A percentile compares a stretch with the other conserved stretches of the same genome.
Evolutionary conservation across 2,113 vertebrate species (phyloP).

Genomic region (Pavo muticus): DNA sequence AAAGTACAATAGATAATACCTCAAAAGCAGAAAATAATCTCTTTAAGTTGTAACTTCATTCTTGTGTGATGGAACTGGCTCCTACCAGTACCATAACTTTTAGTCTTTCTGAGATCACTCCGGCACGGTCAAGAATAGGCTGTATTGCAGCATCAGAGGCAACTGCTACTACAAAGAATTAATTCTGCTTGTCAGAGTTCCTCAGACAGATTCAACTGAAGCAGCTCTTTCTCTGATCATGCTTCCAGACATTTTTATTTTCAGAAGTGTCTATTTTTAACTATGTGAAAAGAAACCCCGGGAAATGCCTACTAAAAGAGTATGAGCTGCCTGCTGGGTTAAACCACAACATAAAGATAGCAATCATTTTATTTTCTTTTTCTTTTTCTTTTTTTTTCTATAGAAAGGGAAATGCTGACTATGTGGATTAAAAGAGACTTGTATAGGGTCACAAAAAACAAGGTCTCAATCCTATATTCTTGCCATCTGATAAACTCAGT

Average conservation of each 20-base stretch:
- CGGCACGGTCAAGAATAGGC: neutral
- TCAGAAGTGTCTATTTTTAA: neutral
- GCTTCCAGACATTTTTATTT: neutral
- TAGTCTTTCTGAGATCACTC: neutral
- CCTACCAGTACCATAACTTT: neutral
- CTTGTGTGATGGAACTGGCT: neutral
- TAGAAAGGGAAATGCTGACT: neutral
- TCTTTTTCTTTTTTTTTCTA: neutral
- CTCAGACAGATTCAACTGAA: fast-evolving
- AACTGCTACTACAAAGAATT: neutral
- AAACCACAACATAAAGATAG: neutral
- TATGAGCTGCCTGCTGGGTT: too few species aligned
- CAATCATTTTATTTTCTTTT: neutral
- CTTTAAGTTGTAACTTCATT: neutral
- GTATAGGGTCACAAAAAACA: neutral
- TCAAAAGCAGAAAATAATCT: neutral
- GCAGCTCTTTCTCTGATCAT: neutral
- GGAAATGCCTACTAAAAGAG: neutral
- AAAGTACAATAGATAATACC: neutral
- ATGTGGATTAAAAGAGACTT: neutral
- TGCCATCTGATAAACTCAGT: neutral
- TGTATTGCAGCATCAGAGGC: neutral
- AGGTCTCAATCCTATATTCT: neutral
- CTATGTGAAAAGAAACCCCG: neutral
- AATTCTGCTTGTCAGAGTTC: neutral